A percentile compares a stretch with the other conserved stretches of the same genome.
Conservation (phyloP, 2,113 vertebrate genomes). For the Cinclus cinclus region DNA sequence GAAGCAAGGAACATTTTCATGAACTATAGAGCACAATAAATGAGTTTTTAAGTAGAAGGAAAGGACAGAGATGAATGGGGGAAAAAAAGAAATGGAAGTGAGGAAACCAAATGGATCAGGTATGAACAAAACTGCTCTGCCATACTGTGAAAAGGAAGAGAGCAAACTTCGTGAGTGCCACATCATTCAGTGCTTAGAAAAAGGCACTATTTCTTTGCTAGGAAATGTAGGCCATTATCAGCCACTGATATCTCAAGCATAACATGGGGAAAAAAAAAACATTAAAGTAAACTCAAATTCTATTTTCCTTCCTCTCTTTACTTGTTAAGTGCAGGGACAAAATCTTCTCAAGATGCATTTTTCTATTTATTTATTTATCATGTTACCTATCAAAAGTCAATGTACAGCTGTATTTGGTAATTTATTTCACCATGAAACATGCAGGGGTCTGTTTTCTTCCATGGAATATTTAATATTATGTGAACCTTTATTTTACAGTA, state of each 20-base stretch:
- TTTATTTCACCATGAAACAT: not conserved
- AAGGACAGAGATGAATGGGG: not conserved
- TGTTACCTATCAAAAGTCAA: not conserved
- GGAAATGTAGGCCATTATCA: constrained; percentile 57
- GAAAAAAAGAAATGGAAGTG: not conserved
- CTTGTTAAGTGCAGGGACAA: not conserved
- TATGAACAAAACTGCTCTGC: constrained; percentile 35
- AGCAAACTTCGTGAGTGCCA: constrained; percentile 51
- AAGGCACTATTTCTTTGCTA: constrained; percentile 47
- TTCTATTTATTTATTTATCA: not conserved
- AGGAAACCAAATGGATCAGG: constrained; percentile 27
- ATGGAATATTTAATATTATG: not conserved
- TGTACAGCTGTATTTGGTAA: not conserved
- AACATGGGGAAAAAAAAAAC: not conserved
- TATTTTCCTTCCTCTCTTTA: not conserved
- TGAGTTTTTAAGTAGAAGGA: constrained; percentile 14
- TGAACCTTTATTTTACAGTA: not conserved
- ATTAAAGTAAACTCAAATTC: constrained; percentile 19
- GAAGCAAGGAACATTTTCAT: constrained; percentile 19
- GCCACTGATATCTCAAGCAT: constrained; percentile 16
- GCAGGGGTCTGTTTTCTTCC: not conserved
- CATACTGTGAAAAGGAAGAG: constrained; percentile 35
- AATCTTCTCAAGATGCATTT: constrained; percentile 4
- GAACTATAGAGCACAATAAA: constrained; percentile 7
- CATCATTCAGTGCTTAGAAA: constrained; percentile 32